Conservation (phyloP, 2,888 invertebrate species). For the Dyspetes luteomarginatus region DNA sequence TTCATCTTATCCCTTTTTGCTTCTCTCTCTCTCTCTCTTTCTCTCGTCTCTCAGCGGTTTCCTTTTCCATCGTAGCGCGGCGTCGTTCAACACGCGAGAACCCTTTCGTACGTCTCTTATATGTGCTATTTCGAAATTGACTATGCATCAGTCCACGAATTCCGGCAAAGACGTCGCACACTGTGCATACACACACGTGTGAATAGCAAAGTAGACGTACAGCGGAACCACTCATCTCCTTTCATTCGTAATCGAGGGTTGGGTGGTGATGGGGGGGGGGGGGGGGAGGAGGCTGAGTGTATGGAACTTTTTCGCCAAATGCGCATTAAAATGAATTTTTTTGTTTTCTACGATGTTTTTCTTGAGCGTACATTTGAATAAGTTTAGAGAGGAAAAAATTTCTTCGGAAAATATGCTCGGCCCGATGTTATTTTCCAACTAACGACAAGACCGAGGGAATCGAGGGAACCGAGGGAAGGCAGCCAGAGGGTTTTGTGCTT, state of each 20-base stretch:
- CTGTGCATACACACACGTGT: conserved; percentile 46
- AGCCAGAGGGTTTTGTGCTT: no score
- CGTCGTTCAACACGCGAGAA: conserved; percentile 1
- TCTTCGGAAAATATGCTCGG: not conserved
- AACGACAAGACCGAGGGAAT: no score
- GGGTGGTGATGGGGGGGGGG: not conserved
- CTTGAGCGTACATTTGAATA: conserved; percentile 28
- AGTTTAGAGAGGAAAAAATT: not conserved
- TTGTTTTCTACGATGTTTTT: conserved; percentile 13
- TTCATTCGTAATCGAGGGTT: conserved; percentile 30
- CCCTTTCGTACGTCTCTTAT: conserved; percentile 55
- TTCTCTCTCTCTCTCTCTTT: conserved; percentile 31
- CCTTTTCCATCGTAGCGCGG: conserved; percentile 16
- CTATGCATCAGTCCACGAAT: conserved; percentile 76
- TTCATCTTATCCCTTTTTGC: conserved; percentile 31
- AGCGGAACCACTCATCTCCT: conserved; percentile 59
- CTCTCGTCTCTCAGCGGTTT: conserved; percentile 17
- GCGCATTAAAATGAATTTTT: conserved; percentile 14
- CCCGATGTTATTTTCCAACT: no score
- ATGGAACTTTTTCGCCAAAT: conserved; percentile 27
- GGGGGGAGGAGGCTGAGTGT: not conserved
- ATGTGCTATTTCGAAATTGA: conserved; percentile 72
- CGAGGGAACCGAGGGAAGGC: no score
- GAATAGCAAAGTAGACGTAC: conserved; percentile 64
- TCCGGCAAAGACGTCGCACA: conserved; percentile 51